A percentile compares a stretch with the other conserved stretches of the same genome.
Conservation (phyloP, 2,113 vertebrate species). For the Zosterops pallidus region DNA sequence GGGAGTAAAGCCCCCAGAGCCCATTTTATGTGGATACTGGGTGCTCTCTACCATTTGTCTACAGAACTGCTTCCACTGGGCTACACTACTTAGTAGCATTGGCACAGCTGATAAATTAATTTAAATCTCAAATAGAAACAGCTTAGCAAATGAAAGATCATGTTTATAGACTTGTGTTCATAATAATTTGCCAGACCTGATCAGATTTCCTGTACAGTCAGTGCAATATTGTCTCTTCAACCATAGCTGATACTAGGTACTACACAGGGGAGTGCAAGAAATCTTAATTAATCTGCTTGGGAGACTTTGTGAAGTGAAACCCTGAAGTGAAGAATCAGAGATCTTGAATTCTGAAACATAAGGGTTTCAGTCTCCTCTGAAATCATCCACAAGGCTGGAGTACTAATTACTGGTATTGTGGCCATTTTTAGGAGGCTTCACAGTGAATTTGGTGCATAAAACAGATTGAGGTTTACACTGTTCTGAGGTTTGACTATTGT, state of each 20-base stretch:
- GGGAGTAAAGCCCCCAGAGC: not conserved
- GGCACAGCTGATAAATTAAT: conserved; percentile 14
- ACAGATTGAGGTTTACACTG: not conserved
- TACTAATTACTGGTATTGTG: not conserved
- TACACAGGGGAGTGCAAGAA: not conserved
- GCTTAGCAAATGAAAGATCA: not conserved
- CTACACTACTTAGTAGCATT: not conserved
- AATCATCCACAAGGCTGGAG: not conserved
- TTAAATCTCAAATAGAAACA: not conserved
- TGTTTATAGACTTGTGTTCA: not conserved
- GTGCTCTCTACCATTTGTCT: conserved; percentile 14
- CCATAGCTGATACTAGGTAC: not conserved
- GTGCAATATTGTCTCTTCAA: not conserved
- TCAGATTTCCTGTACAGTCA: not conserved
- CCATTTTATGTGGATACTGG: not conserved
- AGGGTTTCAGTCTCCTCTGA: not conserved
- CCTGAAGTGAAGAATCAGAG: not conserved
- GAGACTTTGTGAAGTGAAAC: not conserved
- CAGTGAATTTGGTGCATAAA: not conserved
- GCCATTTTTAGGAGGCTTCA: not conserved
- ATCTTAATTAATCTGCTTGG: not conserved
- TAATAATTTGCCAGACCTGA: not conserved
- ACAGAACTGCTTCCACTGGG: not conserved
- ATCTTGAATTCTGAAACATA: not conserved
- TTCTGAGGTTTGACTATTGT: not conserved